Percentiles rank a stretch among this genome's conserved stretches.
phyloP scores from a whole-genome alignment of 2,888 invertebrate genomes.

The Syrista parreyssii region DNA sequence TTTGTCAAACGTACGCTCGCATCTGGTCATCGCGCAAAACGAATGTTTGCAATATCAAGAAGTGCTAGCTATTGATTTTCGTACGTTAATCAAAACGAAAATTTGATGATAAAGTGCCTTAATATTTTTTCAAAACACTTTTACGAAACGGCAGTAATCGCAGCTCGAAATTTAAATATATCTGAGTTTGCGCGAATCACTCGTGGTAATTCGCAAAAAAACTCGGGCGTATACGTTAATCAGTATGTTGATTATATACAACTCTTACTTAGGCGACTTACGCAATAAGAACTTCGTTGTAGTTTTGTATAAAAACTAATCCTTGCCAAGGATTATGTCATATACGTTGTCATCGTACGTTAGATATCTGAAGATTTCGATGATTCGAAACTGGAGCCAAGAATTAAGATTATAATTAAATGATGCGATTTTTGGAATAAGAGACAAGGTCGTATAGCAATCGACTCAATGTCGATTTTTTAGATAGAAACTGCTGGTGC shows the following conservation, averaged over 20 bases:
- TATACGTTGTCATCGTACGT: neutral
- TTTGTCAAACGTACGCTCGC: neutral
- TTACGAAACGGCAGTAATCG: neutral
- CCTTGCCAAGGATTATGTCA: neutral
- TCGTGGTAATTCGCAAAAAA: neutral
- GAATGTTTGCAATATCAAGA: neutral
- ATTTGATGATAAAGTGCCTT: neutral
- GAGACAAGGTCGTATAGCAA: neutral
- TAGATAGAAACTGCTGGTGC: neutral
- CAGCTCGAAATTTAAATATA: neutral
- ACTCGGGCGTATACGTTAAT: neutral
- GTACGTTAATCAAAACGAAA: neutral
- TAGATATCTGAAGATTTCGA: neutral
- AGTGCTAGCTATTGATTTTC: neutral
- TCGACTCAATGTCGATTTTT: neutral
- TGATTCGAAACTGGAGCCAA: neutral
- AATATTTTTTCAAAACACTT: neutral
- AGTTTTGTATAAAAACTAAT: neutral
- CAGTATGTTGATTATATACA: neutral
- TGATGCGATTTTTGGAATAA: neutral
- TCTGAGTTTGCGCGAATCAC: neutral
- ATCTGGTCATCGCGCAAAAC: neutral
- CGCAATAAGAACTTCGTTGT: neutral
- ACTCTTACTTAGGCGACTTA: neutral
- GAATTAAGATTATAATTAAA: neutral